Evolutionary conservation across 2,888 invertebrate genomes (phyloP).

Genomic region (Orchesella flavescens): DNA sequence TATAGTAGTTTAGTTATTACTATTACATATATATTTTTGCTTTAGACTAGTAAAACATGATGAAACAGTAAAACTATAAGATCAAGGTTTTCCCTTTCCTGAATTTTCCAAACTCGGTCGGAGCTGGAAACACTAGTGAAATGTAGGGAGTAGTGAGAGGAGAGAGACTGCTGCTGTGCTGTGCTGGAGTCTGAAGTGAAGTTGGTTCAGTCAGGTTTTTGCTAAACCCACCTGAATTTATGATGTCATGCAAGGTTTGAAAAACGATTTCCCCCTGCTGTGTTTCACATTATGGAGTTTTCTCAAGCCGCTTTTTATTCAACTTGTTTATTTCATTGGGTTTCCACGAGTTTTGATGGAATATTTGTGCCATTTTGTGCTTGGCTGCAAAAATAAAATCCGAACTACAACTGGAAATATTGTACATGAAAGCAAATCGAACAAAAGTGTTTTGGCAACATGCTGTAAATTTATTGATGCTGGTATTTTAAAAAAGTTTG

Average conservation of each 20-base stretch:
- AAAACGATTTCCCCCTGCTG: conserved; percentile 56
- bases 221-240: conserved; percentile 49
- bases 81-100: conserved; percentile 40
- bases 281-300: conserved; percentile 27
- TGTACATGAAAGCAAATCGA: too few species aligned
- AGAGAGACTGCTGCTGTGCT: conserved; percentile 10
- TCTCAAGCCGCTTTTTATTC: too few species aligned
- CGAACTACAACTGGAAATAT: too few species aligned
- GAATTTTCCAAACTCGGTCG: background rate
- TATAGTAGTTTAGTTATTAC: too few species aligned
- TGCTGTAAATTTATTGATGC: too few species aligned
- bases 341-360: background rate
- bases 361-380: background rate
- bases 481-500: too few species aligned
- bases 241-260: conserved; percentile 55
- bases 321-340: background rate
- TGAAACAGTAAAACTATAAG: conserved; percentile 33
- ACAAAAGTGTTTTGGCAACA: too few species aligned
- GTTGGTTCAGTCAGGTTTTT: conserved; percentile 6
- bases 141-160: background rate
- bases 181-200: conserved; percentile 5
- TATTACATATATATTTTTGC: too few species aligned
- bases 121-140: background rate
- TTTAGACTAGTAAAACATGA: conserved; percentile 34
- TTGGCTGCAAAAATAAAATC: conserved; percentile 7